These are phyloP conservation scores for Percina caprodes DNA, from an alignment of 2,113 vertebrate genomes.

Conservation along the genomic window DNA sequence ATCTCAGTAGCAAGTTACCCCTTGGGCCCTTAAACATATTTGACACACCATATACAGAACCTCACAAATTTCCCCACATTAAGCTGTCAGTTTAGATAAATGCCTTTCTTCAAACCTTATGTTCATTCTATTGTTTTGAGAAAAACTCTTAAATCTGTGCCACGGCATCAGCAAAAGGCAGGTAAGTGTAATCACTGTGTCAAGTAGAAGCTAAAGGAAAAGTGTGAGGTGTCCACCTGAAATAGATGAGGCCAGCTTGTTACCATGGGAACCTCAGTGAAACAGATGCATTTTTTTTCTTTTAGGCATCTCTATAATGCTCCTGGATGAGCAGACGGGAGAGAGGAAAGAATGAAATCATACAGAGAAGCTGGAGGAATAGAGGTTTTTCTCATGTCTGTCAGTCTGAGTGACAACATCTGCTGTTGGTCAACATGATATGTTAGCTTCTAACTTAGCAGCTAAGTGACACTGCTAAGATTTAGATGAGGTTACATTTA, in stretches of 20 bases:
- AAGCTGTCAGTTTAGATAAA: constrained; percentile 26
- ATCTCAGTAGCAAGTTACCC: neutral
- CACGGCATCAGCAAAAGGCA: constrained; percentile 50
- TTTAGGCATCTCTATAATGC: constrained; percentile 48
- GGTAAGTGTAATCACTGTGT: constrained; percentile 72
- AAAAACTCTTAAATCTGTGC: constrained; percentile 41
- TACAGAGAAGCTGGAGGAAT: neutral
- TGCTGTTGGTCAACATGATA: constrained; percentile 8
- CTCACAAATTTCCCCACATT: neutral
- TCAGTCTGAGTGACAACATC: constrained; percentile 12
- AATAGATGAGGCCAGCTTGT: constrained; percentile 80
- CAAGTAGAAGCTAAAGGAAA: constrained; percentile 63
- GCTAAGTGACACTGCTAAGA: neutral
- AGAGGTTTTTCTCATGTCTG: constrained; percentile 13
- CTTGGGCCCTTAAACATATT: neutral
- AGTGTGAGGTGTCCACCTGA: constrained; percentile 66
- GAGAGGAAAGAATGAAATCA: constrained; percentile 13
- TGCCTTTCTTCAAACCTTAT: constrained; percentile 21
- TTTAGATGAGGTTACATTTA: neutral
- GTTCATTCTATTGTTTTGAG: constrained; percentile 32
- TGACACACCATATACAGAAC: neutral
- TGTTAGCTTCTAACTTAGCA: neutral
- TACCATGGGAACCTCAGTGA: constrained; percentile 77
- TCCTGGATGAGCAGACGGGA: constrained; percentile 27
- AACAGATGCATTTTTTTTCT: constrained; percentile 57